Evolutionary conservation across 2,888 invertebrate species (phyloP).

Genomic region (Agrochola lychnidis): DNA sequence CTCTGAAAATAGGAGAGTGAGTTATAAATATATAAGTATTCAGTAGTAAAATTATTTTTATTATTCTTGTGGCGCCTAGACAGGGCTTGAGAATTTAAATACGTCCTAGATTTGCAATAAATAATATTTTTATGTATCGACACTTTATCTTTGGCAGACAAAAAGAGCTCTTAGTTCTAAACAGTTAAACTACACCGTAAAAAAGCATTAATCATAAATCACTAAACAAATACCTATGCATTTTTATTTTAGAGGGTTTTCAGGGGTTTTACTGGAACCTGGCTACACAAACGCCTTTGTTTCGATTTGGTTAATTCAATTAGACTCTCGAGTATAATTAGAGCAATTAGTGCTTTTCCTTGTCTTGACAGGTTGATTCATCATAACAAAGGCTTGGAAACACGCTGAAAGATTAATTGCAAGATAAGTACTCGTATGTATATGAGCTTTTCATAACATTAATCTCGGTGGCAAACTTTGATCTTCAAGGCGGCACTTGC

Average conservation of each 20-base stretch:
- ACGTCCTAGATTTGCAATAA: conserved; percentile 48
- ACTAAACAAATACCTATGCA: conserved; percentile 1
- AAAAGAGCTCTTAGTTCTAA: conserved; percentile 34
- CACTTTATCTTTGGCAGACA: conserved; percentile 41
- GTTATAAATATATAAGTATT: conserved; percentile 63
- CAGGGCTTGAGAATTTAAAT: conserved; percentile 38
- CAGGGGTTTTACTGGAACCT: neutral
- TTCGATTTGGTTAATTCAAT: conserved; percentile 32
- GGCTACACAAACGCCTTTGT: conserved; percentile 15
- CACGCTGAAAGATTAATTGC: conserved; percentile 15
- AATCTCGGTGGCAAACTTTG: neutral
- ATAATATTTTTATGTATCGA: conserved; percentile 52
- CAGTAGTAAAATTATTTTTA: conserved; percentile 48
- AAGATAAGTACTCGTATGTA: too few relatives aligned
- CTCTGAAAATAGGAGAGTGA: conserved; percentile 61
- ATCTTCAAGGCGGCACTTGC: conserved; percentile 3
- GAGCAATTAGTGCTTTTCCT: conserved; percentile 18
- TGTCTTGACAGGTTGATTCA: conserved; percentile 35
- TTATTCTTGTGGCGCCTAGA: conserved; percentile 53
- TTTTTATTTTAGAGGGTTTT: neutral
- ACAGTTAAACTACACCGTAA: conserved; percentile 23
- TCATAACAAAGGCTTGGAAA: conserved; percentile 29
- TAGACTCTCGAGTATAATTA: conserved; percentile 28
- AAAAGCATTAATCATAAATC: conserved; percentile 50
- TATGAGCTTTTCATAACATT: conserved; percentile 41